A percentile compares a stretch with the other conserved stretches of the same genome.
Evolutionary conservation across 2,113 vertebrate genomes (phyloP).

Genomic region (Pomatostomus ruficeps): DNA sequence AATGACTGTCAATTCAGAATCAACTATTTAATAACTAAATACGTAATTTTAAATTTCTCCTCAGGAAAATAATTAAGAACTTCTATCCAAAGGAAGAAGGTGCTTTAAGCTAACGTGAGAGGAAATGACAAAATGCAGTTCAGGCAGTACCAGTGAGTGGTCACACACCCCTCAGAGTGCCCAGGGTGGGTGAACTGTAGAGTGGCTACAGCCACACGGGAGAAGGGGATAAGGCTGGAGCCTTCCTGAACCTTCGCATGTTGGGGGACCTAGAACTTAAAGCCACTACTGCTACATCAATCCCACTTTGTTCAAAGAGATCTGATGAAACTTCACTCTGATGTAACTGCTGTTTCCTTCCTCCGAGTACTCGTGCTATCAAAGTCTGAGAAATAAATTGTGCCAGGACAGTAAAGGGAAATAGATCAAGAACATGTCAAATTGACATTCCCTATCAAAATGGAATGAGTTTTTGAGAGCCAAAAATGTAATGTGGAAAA

Average conservation of each 20-base stretch:
- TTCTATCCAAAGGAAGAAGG: neutral
- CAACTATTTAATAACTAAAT: neutral
- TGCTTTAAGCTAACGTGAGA: neutral
- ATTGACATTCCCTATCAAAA: neutral
- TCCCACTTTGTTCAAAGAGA: neutral
- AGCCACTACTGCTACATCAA: neutral
- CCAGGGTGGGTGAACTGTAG: neutral
- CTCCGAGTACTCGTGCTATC: neutral
- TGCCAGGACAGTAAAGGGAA: neutral
- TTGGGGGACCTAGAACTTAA: neutral
- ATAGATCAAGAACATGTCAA: neutral
- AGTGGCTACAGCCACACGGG: neutral
- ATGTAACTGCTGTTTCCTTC: neutral
- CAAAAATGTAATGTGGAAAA: neutral
- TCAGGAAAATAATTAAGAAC: neutral
- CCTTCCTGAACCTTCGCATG: neutral
- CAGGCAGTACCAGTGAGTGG: neutral
- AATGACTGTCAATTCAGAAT: neutral
- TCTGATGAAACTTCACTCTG: neutral
- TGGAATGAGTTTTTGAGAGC: neutral
- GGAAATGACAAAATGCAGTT: neutral
- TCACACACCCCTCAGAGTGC: neutral
- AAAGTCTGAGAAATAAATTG: neutral
- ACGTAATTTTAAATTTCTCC: neutral
- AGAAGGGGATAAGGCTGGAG: neutral